Evolutionary conservation across 2,888 invertebrate species (phyloP).

Genomic region (Leptinotarsa tumamoca): DNA sequence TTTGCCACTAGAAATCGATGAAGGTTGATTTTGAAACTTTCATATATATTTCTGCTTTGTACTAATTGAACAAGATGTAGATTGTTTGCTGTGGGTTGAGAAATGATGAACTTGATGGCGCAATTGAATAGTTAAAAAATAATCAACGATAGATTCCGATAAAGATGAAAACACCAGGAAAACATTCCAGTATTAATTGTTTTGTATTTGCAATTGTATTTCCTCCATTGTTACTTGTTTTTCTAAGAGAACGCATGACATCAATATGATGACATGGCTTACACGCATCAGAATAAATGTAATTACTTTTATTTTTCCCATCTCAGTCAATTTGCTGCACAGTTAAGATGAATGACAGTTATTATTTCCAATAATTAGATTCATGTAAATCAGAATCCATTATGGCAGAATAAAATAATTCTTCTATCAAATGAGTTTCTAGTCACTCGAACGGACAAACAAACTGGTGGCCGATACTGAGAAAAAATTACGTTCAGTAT

Average conservation of each 20-base stretch:
- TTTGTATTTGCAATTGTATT: slow-evolving; percentile 20
- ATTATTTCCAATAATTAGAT: slow-evolving; percentile 38
- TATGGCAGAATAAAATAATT: slow-evolving; percentile 31
- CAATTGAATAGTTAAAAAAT: no score
- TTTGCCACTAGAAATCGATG: no score
- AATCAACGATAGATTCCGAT: background rate
- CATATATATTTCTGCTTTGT: no score
- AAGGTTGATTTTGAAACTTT: no score
- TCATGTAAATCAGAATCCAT: slow-evolving; percentile 40
- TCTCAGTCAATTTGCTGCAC: slow-evolving; percentile 31
- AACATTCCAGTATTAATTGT: slow-evolving; percentile 22
- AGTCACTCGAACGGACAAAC: slow-evolving; percentile 9
- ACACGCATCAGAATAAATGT: slow-evolving; percentile 26
- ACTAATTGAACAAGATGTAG: no score
- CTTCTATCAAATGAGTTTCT: slow-evolving; percentile 21
- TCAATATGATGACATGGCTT: slow-evolving; percentile 30
- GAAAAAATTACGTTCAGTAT: slow-evolving; percentile 7
- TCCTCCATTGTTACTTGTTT: slow-evolving; percentile 27
- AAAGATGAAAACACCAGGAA: slow-evolving; percentile 10
- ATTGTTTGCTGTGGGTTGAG: no score
- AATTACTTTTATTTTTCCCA: slow-evolving; percentile 29
- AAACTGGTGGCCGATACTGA: slow-evolving; percentile 7
- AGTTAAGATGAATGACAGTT: slow-evolving; percentile 40
- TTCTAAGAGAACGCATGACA: slow-evolving; percentile 30
- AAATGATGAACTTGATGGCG: no score